Base-by-base conservation (phyloP, 2,113 vertebrate species). In the Chrysochloris asiatica region DNA sequence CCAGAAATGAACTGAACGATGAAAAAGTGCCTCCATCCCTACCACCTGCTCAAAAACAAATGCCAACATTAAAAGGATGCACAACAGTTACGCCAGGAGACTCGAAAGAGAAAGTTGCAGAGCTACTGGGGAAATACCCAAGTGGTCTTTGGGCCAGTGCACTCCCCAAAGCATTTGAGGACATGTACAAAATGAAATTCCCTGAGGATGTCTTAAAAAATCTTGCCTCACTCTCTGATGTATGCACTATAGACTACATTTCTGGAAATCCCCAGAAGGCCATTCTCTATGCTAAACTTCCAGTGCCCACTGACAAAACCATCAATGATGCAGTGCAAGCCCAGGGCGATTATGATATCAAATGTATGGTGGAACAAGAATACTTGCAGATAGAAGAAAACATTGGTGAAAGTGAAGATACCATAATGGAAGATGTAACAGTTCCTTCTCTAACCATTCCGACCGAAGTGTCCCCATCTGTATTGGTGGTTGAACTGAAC, bases 91-190 rank as follows among this genome's bases (percentile, higher is more conserved):
- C 16, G 47, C 92, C 94, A 88, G 65, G 77, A 67, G 98, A 98
- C 43, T 87, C 99, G 11, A 98, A 98, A 87, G 93, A 98, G 80
- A 98, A 97, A 88, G 94, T 99, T 76, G 97, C 97, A 22, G 96
- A 98, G 92, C 97, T 99, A 89, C 97, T 99, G 93, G 87, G 93
- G 43, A 99, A 98, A 92, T 99, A 99, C 95, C 98, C 97, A 38
- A 97, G 43, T 22, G 99, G 99, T 59, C 97, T 99, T 86, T 99
- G 99, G 99, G 98, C 98, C 71, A 97, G 98, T 33, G 98, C 98
- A 0, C 97, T 99, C 94, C 99, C 99, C 2, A 98, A 98, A 95
- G 97, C 99, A 61, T 99, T 98, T 84, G 97, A 98, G 96, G 98
- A 99, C 6, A 96, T 97, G 0, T 99, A 98, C 96, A 98, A 98